Evolutionary conservation across 2,888 invertebrate species (phyloP), one percentile per base, ranked within the genome.

Genomic region (Mallateleia sp.): DNA sequence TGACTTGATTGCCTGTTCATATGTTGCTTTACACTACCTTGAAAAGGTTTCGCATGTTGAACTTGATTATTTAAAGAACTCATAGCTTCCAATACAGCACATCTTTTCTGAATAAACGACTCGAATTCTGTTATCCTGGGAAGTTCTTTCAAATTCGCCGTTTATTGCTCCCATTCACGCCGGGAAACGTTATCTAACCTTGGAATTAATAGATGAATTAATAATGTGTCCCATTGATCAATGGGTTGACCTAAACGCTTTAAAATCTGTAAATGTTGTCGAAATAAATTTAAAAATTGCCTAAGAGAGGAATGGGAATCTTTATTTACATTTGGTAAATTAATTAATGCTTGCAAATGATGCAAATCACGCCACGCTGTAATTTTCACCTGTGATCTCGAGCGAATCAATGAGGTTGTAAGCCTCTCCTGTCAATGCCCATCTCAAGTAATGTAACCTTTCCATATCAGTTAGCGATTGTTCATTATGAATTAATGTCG

Each of bases 231-330:
- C 58, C 64, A 64, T 15, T 4, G 22, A 15, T 64, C 64, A 24
- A 64, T 22, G n/a, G 64, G 64, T 64, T 64, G 64, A 18, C 25
- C 42, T 22, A 64, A 45, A 8, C 22, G 15, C 18, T 64, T 24
- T 20, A 64, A 45, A 24, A 22, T 24, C 25, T 38, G 22, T 4
- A 64, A 15, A 42, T 64, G 42, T 15, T 38, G 22, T 18, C 15
- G 14, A 4, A 58, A 32, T 9, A 7, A 5, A n/a, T 58, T 34
- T 7, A 58, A 34, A 58, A 58, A 28, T 14, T 38, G 14, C 14
- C 11, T 38, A 38, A 38, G 11, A 11, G 14, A 38, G 2, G 38
- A 2, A 14, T 9, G 11, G 11, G 14, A 38, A 8, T 8, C 14
- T 38, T 38, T 38, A 11, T 9, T 38, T 4, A 28, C 8, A 4